phyloP scores from a whole-genome alignment of 2,888 invertebrate species.

The Drosophila tripunctata region DNA sequence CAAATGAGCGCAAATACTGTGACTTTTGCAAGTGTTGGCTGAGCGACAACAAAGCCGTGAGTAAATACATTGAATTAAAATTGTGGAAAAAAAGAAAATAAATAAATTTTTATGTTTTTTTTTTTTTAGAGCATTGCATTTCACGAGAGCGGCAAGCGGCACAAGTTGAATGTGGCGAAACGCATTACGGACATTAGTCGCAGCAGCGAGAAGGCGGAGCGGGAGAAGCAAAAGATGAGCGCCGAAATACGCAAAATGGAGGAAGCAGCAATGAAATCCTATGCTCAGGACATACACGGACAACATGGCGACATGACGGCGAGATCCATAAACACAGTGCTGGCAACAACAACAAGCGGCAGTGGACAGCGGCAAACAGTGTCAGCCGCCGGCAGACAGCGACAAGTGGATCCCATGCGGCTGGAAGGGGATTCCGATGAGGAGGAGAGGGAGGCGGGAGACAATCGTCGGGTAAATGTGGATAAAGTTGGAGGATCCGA shows the following conservation, averaged over 20 bases:
- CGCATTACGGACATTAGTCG: constrained; percentile 93
- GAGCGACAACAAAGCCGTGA: constrained; percentile 96
- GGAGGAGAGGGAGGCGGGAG: constrained; percentile 82
- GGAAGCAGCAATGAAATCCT: constrained; percentile 94
- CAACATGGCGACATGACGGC: constrained; percentile 82
- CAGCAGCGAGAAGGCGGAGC: constrained; percentile 91
- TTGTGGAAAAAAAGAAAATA: not conserved
- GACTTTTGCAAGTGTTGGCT: constrained; percentile 99
- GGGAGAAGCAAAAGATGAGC: constrained; percentile 91
- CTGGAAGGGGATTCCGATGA: constrained; percentile 82
- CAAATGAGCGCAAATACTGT: constrained; percentile 96
- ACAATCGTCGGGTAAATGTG: constrained; percentile 68
- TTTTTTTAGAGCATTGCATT: constrained; percentile 92
- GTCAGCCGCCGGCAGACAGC: constrained; percentile 75
- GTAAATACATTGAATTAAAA: too few relatives aligned
- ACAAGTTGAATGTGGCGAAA: constrained; percentile 95
- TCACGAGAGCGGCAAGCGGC: constrained; percentile 96
- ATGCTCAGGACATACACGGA: constrained; percentile 90
- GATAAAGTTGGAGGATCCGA: constrained; percentile 78
- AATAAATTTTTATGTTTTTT: not conserved
- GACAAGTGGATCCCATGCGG: constrained; percentile 83
- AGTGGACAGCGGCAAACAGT: too few relatives aligned
- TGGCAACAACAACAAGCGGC: constrained; percentile 79
- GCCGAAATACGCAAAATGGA: constrained; percentile 94
- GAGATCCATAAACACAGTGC: constrained; percentile 76